Conservation (phyloP, 1,140 invertebrate genomes). For the Geopemphigus sp. region DNA sequence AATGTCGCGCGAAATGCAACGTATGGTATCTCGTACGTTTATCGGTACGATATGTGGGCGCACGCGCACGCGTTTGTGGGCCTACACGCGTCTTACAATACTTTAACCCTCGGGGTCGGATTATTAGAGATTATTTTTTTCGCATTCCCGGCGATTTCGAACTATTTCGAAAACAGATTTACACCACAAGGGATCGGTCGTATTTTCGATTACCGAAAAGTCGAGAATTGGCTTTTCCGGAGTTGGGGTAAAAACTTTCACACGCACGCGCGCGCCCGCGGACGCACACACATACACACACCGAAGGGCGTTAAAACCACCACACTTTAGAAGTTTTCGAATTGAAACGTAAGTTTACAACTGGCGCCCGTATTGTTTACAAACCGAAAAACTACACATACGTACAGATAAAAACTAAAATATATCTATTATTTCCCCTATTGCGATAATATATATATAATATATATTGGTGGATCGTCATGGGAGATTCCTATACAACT, state of each 20-base stretch:
- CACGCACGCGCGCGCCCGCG: not conserved
- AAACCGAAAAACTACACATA: constrained; percentile 2
- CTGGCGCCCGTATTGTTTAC: constrained; percentile 6
- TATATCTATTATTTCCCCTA: constrained; percentile 6
- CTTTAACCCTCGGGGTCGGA: not conserved
- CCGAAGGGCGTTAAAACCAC: constrained; percentile 27
- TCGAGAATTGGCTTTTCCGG: constrained; percentile 42
- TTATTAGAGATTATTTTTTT: constrained; percentile 28
- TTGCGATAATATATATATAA: no score
- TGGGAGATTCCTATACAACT: no score
- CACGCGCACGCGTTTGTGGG: no score
- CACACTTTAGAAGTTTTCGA: constrained; percentile 10
- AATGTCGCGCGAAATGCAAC: no score
- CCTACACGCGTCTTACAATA: not conserved
- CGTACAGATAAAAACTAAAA: not conserved
- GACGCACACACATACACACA: no score
- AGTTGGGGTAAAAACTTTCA: not conserved
- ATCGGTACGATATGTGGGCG: no score
- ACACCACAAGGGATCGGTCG: constrained; percentile 2
- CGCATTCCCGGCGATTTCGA: constrained; percentile 14
- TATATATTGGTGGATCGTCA: constrained; percentile 6
- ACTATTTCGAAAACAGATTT: constrained; percentile 30
- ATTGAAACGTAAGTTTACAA: constrained; percentile 37
- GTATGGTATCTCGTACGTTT: no score
- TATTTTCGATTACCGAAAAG: constrained; percentile 34